Evolutionary conservation across 1,140 invertebrate species (phyloP), one percentile per base, ranked within the genome.

Genomic region (Caenorhabditis tropicalis): DNA sequence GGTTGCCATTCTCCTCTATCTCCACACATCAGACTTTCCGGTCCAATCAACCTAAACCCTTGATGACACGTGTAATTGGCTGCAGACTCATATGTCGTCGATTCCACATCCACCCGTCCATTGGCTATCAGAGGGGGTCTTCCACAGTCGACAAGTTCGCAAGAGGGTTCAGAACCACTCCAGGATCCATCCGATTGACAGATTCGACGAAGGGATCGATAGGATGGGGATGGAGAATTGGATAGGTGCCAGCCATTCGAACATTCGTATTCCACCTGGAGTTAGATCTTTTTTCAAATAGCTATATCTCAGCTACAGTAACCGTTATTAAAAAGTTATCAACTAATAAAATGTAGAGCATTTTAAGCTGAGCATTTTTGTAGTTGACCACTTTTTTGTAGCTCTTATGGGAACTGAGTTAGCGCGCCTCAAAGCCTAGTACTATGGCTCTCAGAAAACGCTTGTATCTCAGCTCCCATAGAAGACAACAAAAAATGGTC

Each of bases 31-130:
- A 96, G 93, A 79, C 95, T 92, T 0, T 94, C 93, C 2, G 96
- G 96, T 2, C 96, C 96, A 0, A 97, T 92, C 0, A 97, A 93
- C 91, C 97, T 96, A 91, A 96, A 97, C 15, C 96, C 96, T 51
- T 95, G 92, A 89, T 97, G 96, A 90, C 96, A 98, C 19, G 93
- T 93, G 91, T 98, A 97, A 0, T 94, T 95, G 5, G 95, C 95
- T 0, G 48, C 51, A 0, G 86, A 86, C n/a, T 88, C 84, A 27
- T 84, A 81, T 6, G 79, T 84, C 19, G 87, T 86, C 12, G 58
- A 48, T 19, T 46, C 31, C 0, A 83, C 82, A n/a, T 84, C 49
- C n/a, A 87, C 81, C n/a, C 43, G 53, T 21, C 86, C 87, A 33
- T 88, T 88, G 43, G 85, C 84, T 6, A 87, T 82, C 21, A 58